Base-by-base conservation (phyloP, 2,888 invertebrate species). In the Odontomyia ornata region DNA sequence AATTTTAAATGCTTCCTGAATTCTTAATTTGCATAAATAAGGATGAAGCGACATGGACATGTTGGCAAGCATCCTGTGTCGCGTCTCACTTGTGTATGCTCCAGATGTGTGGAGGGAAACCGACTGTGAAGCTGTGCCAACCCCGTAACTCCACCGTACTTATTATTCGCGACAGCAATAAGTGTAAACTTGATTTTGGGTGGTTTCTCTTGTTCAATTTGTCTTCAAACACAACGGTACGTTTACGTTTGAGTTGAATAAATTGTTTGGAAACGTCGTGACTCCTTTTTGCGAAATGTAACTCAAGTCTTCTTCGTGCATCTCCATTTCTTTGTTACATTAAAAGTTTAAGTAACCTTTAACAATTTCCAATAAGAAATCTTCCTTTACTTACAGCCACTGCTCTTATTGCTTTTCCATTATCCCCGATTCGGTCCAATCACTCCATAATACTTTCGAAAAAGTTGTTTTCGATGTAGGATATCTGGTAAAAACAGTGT, bases 1-100 rank as follows among this genome's bases (percentile, higher is more conserved):
- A 30, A 47, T 73, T 73, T 73, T 57, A 57, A 57, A 73, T 73
- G 73, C 73, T 57, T 73, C 57, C 57, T 73, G 73, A 73, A 73
- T 73, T 73, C 57, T 57, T 73, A 73, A 73, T 73, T 73, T 73
- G 73, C 73, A 73, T 73, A 73, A 73, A 73, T 73, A 57, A 73
- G 57, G 57, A 23, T 15, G 25, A 11, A 69, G 15, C 4, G 47
- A 47, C 21, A 21, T 21, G 60, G 46, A 60, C 73, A 73, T 73
- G 73, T 60, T 73, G 73, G 73, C 73, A 73, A 60, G 15, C 52
- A 27, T 30, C 23, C 46, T 13, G 47, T 36, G 36, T 36, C 36
- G 36, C 36, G 36, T 36, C 9, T 36, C 36, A 5, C 25, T 67
- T 36, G 43, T 13, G 67, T 47, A 25, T 69, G 18, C 65, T 43